Conservation (phyloP, 1,140 invertebrate genomes). For the Cataglyphis hispanica region DNA sequence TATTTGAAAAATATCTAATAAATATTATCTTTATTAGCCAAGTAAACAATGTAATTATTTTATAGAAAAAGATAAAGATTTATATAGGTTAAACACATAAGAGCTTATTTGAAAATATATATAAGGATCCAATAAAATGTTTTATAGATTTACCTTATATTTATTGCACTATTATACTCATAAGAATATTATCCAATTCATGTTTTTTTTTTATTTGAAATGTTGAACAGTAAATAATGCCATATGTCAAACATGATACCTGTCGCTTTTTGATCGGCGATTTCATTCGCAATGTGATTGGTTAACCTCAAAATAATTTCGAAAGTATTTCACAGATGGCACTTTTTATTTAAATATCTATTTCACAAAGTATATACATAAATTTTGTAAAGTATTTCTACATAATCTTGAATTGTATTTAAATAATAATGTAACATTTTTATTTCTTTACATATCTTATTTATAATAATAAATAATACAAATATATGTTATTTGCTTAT, state of each 20-base stretch:
- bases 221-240: slow-evolving; percentile 51
- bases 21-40: background rate
- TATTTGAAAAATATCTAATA: background rate
- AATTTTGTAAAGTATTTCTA: no score
- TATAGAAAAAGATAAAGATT: background rate
- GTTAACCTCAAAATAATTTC: slow-evolving; percentile 24
- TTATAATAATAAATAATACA: slow-evolving; percentile 18
- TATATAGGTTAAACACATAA: slow-evolving; percentile 46
- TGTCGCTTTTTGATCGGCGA: slow-evolving; percentile 23
- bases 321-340: slow-evolving; percentile 23
- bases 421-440: background rate
- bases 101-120: background rate
- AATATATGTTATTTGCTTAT: background rate
- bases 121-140: background rate
- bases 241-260: slow-evolving; percentile 74
- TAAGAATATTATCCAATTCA: slow-evolving; percentile 54
- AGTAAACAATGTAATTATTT: background rate
- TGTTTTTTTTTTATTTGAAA: slow-evolving; percentile 50
- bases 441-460: background rate
- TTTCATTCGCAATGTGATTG: slow-evolving; percentile 37
- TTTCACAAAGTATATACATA: background rate
- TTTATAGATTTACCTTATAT: slow-evolving; percentile 63
- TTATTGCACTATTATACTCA: slow-evolving; percentile 63
- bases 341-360: slow-evolving; percentile 2
- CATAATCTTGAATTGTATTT: background rate